phyloP scores from a whole-genome alignment of 2,888 invertebrate genomes.

The Calameuta filiformis region DNA sequence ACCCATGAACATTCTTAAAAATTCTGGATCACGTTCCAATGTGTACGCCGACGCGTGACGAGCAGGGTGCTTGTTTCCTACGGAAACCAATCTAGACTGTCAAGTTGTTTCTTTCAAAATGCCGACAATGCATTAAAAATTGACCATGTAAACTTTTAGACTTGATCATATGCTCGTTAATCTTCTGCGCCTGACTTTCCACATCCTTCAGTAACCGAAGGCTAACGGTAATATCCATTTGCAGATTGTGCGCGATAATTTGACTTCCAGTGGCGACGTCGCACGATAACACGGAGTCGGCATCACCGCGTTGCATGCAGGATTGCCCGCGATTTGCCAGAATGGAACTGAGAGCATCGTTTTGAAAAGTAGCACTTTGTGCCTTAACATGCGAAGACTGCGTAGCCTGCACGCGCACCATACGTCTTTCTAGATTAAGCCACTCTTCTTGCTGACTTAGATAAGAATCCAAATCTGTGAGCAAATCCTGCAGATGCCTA shows the following conservation, averaged over 20 bases:
- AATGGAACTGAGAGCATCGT: slow-evolving; percentile 49
- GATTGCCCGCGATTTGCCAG: slow-evolving; percentile 58
- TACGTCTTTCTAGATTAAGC: slow-evolving; percentile 71
- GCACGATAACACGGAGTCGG: slow-evolving; percentile 60
- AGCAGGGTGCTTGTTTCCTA: slow-evolving; percentile 14
- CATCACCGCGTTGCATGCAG: slow-evolving; percentile 61
- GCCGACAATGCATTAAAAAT: slow-evolving; percentile 3
- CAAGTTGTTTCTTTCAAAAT: background rate
- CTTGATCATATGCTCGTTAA: slow-evolving; percentile 65
- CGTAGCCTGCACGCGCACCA: slow-evolving; percentile 69
- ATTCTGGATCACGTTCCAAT: slow-evolving; percentile 25
- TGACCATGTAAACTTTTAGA: slow-evolving; percentile 42
- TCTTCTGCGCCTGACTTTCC: slow-evolving; percentile 68
- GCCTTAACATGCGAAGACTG: slow-evolving; percentile 56
- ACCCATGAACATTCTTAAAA: slow-evolving; percentile 43
- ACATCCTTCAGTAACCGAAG: slow-evolving; percentile 67
- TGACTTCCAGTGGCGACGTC: slow-evolving; percentile 62
- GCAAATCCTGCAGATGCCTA: slow-evolving; percentile 72
- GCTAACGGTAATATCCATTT: slow-evolving; percentile 66
- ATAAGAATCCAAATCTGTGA: slow-evolving; percentile 74
- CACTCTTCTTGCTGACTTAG: slow-evolving; percentile 73
- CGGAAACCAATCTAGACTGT: slow-evolving; percentile 4
- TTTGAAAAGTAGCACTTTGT: slow-evolving; percentile 56
- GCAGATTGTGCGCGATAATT: slow-evolving; percentile 60
- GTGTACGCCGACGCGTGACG: background rate